Evolutionary conservation across 92 coral and sea anemone genomes (phyloP).

Genomic region (Porites lobata): DNA sequence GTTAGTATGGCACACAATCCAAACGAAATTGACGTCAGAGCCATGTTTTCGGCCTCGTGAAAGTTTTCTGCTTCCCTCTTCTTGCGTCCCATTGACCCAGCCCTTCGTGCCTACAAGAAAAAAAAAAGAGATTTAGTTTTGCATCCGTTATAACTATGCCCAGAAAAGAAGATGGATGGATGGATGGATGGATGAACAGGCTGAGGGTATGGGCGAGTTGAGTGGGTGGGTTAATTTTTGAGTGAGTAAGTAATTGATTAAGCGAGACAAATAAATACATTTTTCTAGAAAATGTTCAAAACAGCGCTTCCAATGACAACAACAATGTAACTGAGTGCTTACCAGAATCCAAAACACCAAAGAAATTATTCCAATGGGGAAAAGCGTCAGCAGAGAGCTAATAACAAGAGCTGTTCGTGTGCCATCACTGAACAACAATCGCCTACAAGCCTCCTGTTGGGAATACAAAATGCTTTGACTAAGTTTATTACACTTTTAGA

Average conservation of each 20-base stretch:
- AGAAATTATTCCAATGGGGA: conserved; percentile 72
- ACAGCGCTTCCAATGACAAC: background rate
- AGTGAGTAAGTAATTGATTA: no score
- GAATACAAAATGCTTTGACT: background rate
- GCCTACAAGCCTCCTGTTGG: conserved; percentile 65
- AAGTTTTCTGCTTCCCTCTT: conserved; percentile 54
- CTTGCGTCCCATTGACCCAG: conserved; percentile 45
- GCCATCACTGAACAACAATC: conserved; percentile 57
- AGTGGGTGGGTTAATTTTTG: no score
- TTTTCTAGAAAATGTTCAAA: no score
- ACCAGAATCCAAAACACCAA: conserved; percentile 80
- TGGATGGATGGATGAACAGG: no score
- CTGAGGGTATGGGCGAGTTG: no score
- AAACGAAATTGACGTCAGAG: conserved; percentile 76
- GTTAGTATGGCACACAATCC: conserved; percentile 72
- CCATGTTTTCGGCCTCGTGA: conserved; percentile 85
- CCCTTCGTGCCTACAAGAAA: conserved; percentile 56
- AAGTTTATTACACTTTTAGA: background rate
- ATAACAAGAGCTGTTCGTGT: conserved; percentile 64
- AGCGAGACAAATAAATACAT: background rate
- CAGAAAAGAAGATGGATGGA: no score
- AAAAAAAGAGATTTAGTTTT: background rate
- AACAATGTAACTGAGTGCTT: conserved; percentile 9
- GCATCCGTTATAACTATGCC: background rate
- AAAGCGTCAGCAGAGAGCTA: conserved; percentile 65